Evolutionary conservation across 30 jellyfish, hydroid and myxozoan species (phyloP), one percentile per base, ranked within the genome.

Genomic region (Turritopsis dohrnii): DNA sequence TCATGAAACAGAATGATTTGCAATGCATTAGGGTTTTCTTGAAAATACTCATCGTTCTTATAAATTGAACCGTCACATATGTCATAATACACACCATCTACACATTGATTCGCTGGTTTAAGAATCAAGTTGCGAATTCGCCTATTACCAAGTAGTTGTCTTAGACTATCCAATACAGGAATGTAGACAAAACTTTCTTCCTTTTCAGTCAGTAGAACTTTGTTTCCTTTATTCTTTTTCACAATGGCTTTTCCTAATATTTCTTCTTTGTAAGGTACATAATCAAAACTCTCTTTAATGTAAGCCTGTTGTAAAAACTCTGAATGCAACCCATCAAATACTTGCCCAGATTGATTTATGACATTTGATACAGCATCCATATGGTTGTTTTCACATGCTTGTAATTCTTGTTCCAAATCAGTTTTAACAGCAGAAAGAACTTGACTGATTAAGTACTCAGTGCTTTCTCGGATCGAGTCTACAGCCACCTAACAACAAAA

Each of bases 41-140:
- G 52, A 26, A 84, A 54, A 0, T 72, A 84, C 1, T 66, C 76
- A 65, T 84, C 90, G 60, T 84, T 75, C 80, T 26, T 75, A 30
- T n/a, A 75, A 54, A 84, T n/a, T 69, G 81, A 22, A 1, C 90
- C 90, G 76, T 84, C 90, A 84, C 81, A 75, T 28, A 73, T 74
- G 81, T 84, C 90, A 75, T 84, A 75, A 21, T 18, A 75, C 22
- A 84, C 54, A 41, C 87, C 90, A 24, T 26, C 28, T 41, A 41
- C 60, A 41, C 60, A 41, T 41, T 41, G 60, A 41, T 66, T 25
- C 29, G 88, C 82, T 1, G 41, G 83, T 65, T 71, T 24, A 18
- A 65, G 76, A n/a, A 81, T 66, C 41, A 24, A 1, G 30, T 60
- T 28, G n/a, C 72, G 41, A 66, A 81, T 81, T 52, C 88, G 31